Base-by-base conservation (phyloP, 2,888 invertebrate genomes). In the Trachelus tabidus region DNA sequence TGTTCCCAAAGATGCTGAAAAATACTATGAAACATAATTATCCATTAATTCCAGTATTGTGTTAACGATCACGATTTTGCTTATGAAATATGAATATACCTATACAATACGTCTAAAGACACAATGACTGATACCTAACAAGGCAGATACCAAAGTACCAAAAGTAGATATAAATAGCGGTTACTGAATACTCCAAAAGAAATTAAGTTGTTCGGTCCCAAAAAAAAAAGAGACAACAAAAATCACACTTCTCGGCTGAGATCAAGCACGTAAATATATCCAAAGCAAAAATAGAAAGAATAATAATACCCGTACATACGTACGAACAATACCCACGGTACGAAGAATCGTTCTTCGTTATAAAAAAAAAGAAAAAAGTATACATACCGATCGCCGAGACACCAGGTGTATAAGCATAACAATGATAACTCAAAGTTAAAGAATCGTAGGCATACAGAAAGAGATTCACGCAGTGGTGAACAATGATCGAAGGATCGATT, bases 401-500 rank as follows among this genome's bases (percentile, higher is more conserved):
- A 56, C 56, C 56, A 56, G 56, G 23, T 56, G 56, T 56, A 56
- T 56, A 23, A 56, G 9, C 23, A 23, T 56, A 56, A 56, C 56
- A 56, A 56, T 56, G 23, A 56, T 56, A 56, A 56, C 15, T 56
- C 23, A 40, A 15, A 40, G 40, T 40, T 40, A 56, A 56, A 56
- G 56, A 56, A 56, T 56, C 56, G 56, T 56, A 56, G 56, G 56
- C 56, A 56, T 56, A 9, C 56, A 56, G 56, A 56, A 56, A 56
- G 23, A 56, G 23, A 56, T 56, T 75, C 75, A 68, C 68, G 68
- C 73, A 69, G 34, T 75, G 79, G 74, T 75, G 68, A 75, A 79
- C 78, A 80, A 80, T 80, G 78, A 80, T 78, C 77, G 73, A 71
- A 75, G 33, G 78, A 80, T 80, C 78, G 76, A 80, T 80, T 76